A percentile compares a stretch with the other conserved stretches of the same genome.
Evolutionary conservation across 2,113 vertebrate species (phyloP).

Genomic region (Heterotilapia buettikoferi): DNA sequence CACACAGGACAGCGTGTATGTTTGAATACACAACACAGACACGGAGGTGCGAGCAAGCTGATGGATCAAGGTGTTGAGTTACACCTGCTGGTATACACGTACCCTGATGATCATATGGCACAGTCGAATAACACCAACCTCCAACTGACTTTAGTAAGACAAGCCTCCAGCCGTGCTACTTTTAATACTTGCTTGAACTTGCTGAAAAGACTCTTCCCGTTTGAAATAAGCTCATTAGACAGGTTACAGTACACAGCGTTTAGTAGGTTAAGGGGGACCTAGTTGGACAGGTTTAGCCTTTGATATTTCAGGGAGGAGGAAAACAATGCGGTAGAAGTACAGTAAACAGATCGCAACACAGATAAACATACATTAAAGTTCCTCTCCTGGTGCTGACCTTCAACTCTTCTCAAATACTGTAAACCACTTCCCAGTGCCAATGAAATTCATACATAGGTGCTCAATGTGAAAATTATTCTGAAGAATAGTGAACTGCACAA

Average conservation of each 20-base stretch:
- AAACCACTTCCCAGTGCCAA: not conserved
- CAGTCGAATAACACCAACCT: constrained; percentile 27
- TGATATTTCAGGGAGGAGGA: not conserved
- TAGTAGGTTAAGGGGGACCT: not conserved
- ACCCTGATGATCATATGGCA: constrained; percentile 18
- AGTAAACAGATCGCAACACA: not conserved
- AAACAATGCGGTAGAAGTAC: not conserved
- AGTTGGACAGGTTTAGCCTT: not conserved
- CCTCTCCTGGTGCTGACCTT: not conserved
- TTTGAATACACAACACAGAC: not conserved
- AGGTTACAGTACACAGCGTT: not conserved
- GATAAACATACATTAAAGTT: not conserved
- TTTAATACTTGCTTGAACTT: not conserved
- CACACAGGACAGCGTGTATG: not conserved
- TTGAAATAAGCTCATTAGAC: not conserved
- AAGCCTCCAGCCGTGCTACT: not conserved
- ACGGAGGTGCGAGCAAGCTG: not conserved
- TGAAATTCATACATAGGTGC: not conserved
- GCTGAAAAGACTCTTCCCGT: not conserved
- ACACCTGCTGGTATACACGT: constrained; percentile 40
- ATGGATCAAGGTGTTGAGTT: constrained; percentile 34
- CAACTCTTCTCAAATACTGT: not conserved
- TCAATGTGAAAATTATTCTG: not conserved
- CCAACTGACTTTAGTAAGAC: constrained; percentile 22
- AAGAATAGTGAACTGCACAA: not conserved